Evolutionary conservation across 2,888 invertebrate species (phyloP), one percentile per base, ranked within the genome.

Genomic region (Trissolcus brochymenae): DNA sequence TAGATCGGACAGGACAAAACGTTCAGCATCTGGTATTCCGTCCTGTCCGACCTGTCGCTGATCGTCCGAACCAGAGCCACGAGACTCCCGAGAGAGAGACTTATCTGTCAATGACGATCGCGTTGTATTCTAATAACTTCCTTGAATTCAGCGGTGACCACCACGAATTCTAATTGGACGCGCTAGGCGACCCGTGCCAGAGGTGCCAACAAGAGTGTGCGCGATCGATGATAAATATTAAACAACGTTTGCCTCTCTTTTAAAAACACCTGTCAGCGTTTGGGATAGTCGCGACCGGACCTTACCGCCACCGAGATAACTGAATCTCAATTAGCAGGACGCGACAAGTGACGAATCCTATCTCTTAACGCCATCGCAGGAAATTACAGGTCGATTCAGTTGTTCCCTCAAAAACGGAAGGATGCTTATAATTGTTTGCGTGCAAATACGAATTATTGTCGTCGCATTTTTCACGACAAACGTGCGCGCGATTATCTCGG

Each of bases 121-220:
- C 80, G 82, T 82, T 80, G 84, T 86, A 88, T 88, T 88, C 84
- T 86, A 87, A 88, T 88, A 87, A 83, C 86, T 88, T 84, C 85
- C 83, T 80, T 81, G 87, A 87, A 88, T 83, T 81, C 74, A 70
- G 1, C 81, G 71, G 78, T 72, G 80, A 78, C 80, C 81, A 79
- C 74, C 74, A 74, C 81, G 83, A 84, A 85, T 85, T 80, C 79
- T 82, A 84, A 84, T 84, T 81, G 80, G 75, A 76, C 76, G 65
- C 65, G 77, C 78, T 62, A 71, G 76, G 70, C 73, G 68, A 64
- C 65, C 73, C 67, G 67, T 61, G 65, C 56, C 16, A 56, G 60
- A 78, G 73, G 79, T 80, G 82, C 71, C 79, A 82, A 82, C 80
- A 76, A 78, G 75, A 64, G 75, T 55, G 66, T 79, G 81, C 35